These are phyloP conservation scores for Toxotes lorentzi DNA, from an alignment of 2,797 vertebrate genomes.

Conservation along the genomic window DNA sequence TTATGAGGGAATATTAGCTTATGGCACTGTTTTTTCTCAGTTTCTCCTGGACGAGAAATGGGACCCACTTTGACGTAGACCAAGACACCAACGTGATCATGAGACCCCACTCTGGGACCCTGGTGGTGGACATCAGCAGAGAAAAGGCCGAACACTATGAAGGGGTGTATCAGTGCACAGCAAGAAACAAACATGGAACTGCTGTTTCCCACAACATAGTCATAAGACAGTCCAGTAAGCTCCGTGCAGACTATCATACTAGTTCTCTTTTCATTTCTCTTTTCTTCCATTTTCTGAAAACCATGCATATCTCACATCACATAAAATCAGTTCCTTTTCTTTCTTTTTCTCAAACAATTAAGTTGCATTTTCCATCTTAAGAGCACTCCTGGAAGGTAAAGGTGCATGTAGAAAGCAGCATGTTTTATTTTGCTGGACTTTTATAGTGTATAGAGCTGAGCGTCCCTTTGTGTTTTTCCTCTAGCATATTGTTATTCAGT, in stretches of 20 bases:
- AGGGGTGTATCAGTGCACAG: slow-evolving; percentile 95
- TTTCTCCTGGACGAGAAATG: slow-evolving; percentile 97
- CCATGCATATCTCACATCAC: slow-evolving; percentile 35
- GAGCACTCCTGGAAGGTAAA: slow-evolving; percentile 79
- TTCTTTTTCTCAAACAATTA: slow-evolving; percentile 59
- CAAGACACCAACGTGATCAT: slow-evolving; percentile 90
- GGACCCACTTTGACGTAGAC: slow-evolving; percentile 95
- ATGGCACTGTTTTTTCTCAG: slow-evolving; percentile 71
- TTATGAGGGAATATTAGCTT: neutral
- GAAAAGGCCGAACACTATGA: slow-evolving; percentile 92
- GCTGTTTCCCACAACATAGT: slow-evolving; percentile 95
- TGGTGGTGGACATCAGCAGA: slow-evolving; percentile 93
- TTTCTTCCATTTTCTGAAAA: slow-evolving; percentile 28
- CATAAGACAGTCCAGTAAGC: slow-evolving; percentile 93
- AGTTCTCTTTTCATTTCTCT: slow-evolving; percentile 3
- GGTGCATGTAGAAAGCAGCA: slow-evolving; percentile 54
- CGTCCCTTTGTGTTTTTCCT: slow-evolving; percentile 55
- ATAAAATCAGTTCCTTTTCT: slow-evolving; percentile 34
- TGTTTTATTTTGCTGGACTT: slow-evolving; percentile 34
- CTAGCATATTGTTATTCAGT: slow-evolving; percentile 24
- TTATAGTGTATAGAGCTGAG: slow-evolving; percentile 19
- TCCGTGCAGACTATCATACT: neutral
- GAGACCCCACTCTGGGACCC: slow-evolving; percentile 91
- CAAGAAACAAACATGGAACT: slow-evolving; percentile 93
- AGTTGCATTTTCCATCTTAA: slow-evolving; percentile 78